Base-by-base conservation (phyloP, 2,797 vertebrate genomes). In the Gadopsis marmoratus region DNA sequence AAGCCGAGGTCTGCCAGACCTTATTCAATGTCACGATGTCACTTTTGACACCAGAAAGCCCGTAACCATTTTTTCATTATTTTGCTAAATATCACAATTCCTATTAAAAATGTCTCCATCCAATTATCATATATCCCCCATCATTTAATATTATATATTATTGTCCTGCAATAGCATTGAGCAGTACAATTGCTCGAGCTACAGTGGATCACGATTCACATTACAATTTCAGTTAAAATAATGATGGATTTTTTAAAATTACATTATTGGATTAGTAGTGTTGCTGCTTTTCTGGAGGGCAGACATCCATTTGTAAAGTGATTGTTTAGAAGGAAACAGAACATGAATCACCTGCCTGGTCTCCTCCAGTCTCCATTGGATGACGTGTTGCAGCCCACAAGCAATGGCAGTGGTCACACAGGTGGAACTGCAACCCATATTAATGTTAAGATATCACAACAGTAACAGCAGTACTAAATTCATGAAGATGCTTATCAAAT, bases 311-410 rank as follows among this genome's bases (percentile, higher is more conserved):
- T 61, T 55, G 45, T 71, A n/a, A 54, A 63, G 60, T 63, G 55
- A 68, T 60, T 58, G 33, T 74, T 33, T 8, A 54, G 35, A 79
- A 7, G 71, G 29, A 80, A 64, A 56, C 10, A 4, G 17, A 41
- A 35, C 45, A 71, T 74, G 48, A 83, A 66, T 74, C 50, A 67
- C 43, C 65, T 71, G 55, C 26, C 45, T 69, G 23, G 68, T 63
- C 17, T 47, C 51, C 47, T 67, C 58, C 58, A 37, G 33, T 61
- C 48, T 77, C 41, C 13, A 35, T n/a, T 61, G 51, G 45, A 37
- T 35, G 39, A 68, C 51, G 55, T 62, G 31, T 65, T 54, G 26
- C 29, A 61, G 56, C 50, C 37, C 50, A 59, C 19, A 31, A 48
- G 69, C 53, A 11, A 41, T 4, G 4, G 17, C n/a, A n/a, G n/a